Evolutionary conservation across 2,888 invertebrate genomes (phyloP).

Genomic region (Dastarcus helophoroides): DNA sequence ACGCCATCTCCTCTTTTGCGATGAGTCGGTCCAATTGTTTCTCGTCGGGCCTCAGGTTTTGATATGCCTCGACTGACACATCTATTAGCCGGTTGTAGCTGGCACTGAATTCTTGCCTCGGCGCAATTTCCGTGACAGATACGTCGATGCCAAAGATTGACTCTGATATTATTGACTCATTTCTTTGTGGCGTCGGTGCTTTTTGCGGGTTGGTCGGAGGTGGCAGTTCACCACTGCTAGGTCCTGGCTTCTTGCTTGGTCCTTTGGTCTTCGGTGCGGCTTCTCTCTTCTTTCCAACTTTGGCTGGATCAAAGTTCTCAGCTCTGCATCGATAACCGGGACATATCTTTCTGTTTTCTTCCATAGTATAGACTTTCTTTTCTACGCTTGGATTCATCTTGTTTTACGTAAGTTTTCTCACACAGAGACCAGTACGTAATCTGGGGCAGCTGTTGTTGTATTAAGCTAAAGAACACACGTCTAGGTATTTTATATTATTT

Average conservation of each 20-base stretch:
- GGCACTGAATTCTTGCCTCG: constrained; percentile 1
- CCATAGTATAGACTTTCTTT: constrained; percentile 1
- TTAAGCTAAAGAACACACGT: no score
- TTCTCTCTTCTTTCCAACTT: neutral
- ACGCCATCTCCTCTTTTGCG: constrained; percentile 18
- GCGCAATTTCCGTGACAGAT: no score
- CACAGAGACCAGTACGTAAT: no score
- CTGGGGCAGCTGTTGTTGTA: no score
- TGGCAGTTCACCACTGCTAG: no score
- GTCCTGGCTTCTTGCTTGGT: neutral
- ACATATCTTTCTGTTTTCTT: neutral
- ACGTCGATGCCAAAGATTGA: no score
- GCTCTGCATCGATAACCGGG: neutral
- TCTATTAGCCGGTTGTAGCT: constrained; percentile 6
- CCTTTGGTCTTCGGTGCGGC: neutral
- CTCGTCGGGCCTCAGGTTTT: constrained; percentile 14
- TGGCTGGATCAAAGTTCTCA: constrained; percentile 1
- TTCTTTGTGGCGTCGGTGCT: no score
- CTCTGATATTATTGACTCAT: no score
- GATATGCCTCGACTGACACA: constrained; percentile 7
- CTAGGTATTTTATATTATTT: no score
- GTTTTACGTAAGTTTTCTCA: no score
- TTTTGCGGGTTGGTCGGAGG: no score
- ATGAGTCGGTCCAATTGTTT: constrained; percentile 20
- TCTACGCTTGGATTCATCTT: no score